Base-by-base conservation (phyloP, 1,140 invertebrate genomes). In the Coelopa frigida region DNA sequence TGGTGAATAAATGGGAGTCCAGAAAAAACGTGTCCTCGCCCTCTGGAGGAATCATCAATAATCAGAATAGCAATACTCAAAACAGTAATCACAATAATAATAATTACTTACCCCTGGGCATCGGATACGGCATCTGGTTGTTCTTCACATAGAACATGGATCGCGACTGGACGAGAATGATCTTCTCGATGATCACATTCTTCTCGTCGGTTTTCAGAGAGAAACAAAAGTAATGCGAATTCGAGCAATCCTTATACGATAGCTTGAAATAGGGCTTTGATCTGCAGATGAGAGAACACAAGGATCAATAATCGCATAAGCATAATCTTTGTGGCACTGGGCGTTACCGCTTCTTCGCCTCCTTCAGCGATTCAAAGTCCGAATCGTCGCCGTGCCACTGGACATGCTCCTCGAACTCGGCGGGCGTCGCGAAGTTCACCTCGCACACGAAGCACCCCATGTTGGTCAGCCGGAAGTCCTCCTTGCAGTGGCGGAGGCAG, bases 201-300 rank as follows among this genome's bases (percentile, higher is more conserved):
- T 44, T 44, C 2, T 31, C 6, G 0, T 29, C 10, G 1, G 62
- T 61, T 37, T 54, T 48, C 5, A 66, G 36, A n/a, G 53, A 59
- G 41, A 66, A 66, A 4, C 59, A 59, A 59, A 66, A 66, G 27
- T 61, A 61, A 50, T 66, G 62, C 11, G 62, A 66, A 18, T 63
- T 53, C 31, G 57, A 52, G 27, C 62, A 66, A 2, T 52, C 52
- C 36, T 57, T 55, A 48, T 66, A 66, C 5, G 50, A 56, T 1
- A 66, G 32, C 6, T 46, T 54, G 31, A 63, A 24, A 54, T 15
- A 59, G 44, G 4, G 32, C 10, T 10, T 21, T 5, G 26, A 62
- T 66, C 33, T 7, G 51, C 53, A 20, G 7, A 39, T 15, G 48
- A 27, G 20, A 29, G 14, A 23, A 24, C 23, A 33, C 22, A 24